Base-by-base conservation (phyloP, 2,113 vertebrate genomes). In the Lucifuga dentata region DNA sequence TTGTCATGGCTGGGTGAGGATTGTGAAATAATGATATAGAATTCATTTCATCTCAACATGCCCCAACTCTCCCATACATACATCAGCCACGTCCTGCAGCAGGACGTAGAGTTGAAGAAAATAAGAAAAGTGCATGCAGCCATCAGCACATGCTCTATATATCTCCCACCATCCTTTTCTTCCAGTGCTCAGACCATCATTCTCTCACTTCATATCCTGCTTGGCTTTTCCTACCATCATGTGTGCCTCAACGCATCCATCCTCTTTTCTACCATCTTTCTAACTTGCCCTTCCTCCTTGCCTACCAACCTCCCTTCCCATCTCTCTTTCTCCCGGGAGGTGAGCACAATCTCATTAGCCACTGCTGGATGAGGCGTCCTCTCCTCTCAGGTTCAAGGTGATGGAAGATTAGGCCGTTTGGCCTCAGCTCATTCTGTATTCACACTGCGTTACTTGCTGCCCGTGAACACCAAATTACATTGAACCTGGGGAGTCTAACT, bases 401-500 rank as follows among this genome's bases (percentile, higher is more conserved):
- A 99, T 96, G 95, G 95, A 95, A 97, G 95, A 97, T 98, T 97
- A 97, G 95, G 94, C 95, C 87, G 91, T 94, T 95, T 95, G 95
- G 95, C 95, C 94, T 73, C 76, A 78, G 68, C 94, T 98, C 95
- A 97, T 98, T 98, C 84, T 5, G 93, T 92, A 99, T 98, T 96
- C 97, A 92, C 92, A 88, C 63, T 64, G 92, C 93, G 93, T 93
- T 89, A 63, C 92, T 93, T 91, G 90, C 92, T 95, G 94, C 95
- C 96, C 89, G 90, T 93, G 95, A 97, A 97, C 95, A 95, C 87
- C 94, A 97, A 99, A 98, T 99, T 98, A 99, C 97, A 97, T 95
- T 96, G 96, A 97, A 98, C 96, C 96, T 94, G 93, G 96, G 96
- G 96, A 98, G 96, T 98, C 95, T 94, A 96, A 98, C 96, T 98